Evolutionary conservation across 2,113 vertebrate species (phyloP).

Genomic region (Rhombomys opimus): DNA sequence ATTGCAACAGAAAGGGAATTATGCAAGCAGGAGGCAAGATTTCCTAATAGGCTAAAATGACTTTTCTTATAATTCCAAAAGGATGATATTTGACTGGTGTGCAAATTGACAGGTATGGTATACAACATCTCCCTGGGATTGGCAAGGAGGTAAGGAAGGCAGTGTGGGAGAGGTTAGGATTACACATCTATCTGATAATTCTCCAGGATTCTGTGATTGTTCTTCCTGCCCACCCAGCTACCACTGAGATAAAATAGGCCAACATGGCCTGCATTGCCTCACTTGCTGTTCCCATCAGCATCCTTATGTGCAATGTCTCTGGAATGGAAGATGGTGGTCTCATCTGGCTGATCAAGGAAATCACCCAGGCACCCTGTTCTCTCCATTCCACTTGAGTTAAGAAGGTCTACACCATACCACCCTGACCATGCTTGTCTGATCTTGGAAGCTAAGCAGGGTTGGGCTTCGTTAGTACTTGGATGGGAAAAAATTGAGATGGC

Average conservation of each 20-base stretch:
- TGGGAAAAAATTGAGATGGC: background rate
- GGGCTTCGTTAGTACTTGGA: background rate
- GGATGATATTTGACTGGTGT: background rate
- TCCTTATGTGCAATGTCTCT: background rate
- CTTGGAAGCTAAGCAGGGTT: background rate
- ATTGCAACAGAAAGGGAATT: constrained; percentile 25
- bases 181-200: no score
- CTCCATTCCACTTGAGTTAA: background rate
- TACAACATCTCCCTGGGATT: background rate
- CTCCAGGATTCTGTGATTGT: background rate
- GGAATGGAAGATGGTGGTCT: background rate
- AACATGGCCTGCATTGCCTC: background rate
- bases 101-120: background rate
- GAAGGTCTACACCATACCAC: background rate
- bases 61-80: background rate
- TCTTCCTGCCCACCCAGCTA: background rate
- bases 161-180: background rate
- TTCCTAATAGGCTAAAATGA: background rate
- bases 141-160: background rate
- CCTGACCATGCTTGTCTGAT: background rate
- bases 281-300: background rate
- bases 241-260: background rate
- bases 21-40: background rate
- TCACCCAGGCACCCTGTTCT: no score
- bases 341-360: background rate